Evolutionary conservation across 2,888 invertebrate genomes (phyloP), one percentile per base, ranked within the genome.

Genomic region (Macrophya annulata): DNA sequence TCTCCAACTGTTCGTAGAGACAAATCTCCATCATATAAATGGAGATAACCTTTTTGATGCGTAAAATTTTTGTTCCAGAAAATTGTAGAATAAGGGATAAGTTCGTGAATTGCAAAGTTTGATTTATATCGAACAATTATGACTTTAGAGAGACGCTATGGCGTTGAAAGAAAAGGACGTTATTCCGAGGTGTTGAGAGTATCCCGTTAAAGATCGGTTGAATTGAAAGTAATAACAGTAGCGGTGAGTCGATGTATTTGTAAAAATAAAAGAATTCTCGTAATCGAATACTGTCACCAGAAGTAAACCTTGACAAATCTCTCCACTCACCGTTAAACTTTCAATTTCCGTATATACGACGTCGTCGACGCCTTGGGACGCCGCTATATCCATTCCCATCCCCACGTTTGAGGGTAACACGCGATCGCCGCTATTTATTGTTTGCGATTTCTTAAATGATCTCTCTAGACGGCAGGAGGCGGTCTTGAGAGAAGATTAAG

Each of bases 261-360:
- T 43, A n/a, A 77, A 51, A 77, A 51, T 51, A 51, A 77, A 77
- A 55, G 21, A 55, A 21, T 55, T 31, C 77, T 37, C 17, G n/a
- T 55, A n/a, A 85, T 87, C 85, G 65, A 85, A 85, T 79, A 45
- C 65, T 51, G 59, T 62, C 59, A 79, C 48, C 74, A 45, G 40
- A 77, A 77, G 85, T 77, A 74, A 62, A 72, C 76, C 82, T 65
- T 84, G 85, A 85, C 85, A 84, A 84, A 84, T 62, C 59, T 85
- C 65, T 71, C 82, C 87, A 85, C 84, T 87, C 87, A 86, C 76
- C 82, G 87, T 87, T 87, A 89, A 90, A 89, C 90, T 89, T 89
- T 89, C 90, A 89, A 90, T 91, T 89, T 90, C 88, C 89, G 87
- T 86, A 87, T 86, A 85, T 68, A 68, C 83, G 81, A 81, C 79